Conservation (phyloP, 2,797 vertebrate genomes). For the Darevskia nairensis region DNA sequence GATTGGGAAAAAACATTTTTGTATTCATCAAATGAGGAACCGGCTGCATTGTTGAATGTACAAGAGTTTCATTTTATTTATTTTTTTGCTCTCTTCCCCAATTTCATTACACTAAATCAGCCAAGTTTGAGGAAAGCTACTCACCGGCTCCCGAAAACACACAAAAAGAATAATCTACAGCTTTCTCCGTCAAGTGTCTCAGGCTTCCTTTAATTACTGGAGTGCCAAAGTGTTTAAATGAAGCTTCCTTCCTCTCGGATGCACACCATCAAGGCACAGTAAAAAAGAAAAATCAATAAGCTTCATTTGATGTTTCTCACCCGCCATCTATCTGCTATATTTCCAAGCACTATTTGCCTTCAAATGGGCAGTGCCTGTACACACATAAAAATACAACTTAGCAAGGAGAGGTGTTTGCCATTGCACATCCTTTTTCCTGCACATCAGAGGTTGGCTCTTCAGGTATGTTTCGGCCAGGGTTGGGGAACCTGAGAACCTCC, state of each 20-base stretch:
- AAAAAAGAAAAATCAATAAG: constrained; percentile 67
- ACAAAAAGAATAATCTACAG: constrained; percentile 45
- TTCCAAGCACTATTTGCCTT: constrained; percentile 44
- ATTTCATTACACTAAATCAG: constrained; percentile 61
- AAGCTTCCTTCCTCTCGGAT: constrained; percentile 58
- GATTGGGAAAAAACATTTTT: constrained; percentile 17
- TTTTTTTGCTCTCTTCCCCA: constrained; percentile 12
- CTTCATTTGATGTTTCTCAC: constrained; percentile 68
- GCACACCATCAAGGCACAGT: constrained; percentile 56
- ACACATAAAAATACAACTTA: not conserved
- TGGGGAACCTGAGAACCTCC: not conserved
- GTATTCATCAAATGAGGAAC: constrained; percentile 59
- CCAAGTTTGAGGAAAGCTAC: constrained; percentile 47
- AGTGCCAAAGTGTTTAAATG: constrained; percentile 62
- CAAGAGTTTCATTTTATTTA: constrained; percentile 2
- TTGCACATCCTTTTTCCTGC: not conserved
- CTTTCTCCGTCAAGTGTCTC: constrained; percentile 35
- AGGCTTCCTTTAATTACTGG: constrained; percentile 65
- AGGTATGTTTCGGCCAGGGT: not conserved
- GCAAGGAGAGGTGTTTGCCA: not conserved
- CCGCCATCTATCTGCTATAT: constrained; percentile 32
- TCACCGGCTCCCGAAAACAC: not conserved
- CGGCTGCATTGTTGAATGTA: constrained; percentile 50
- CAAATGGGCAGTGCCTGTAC: constrained; percentile 18
- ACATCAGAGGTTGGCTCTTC: not conserved